A percentile compares a stretch with the other conserved stretches of the same genome.
Conservation (phyloP, 2,797 vertebrate species). For the Taeniopygia guttata region DNA sequence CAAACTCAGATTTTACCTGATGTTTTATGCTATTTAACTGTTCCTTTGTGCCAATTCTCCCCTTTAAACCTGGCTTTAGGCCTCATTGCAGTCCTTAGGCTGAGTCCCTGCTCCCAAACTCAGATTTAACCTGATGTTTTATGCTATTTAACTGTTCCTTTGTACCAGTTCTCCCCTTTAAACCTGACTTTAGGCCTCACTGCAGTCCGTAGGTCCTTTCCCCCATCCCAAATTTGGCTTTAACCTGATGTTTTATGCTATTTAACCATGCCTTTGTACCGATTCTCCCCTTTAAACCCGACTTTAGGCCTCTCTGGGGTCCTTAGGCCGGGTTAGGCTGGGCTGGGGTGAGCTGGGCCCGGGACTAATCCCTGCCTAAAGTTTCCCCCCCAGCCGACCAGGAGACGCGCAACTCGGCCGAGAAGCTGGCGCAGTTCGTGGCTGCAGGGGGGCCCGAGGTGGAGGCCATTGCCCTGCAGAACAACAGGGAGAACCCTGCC, state of each 20-base stretch:
- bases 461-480: constrained; percentile 72
- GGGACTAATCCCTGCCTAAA: constrained; percentile 99
- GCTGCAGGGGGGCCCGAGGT: constrained; percentile 92
- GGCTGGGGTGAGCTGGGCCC: constrained; percentile 90
- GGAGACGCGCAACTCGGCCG: constrained; percentile 86
- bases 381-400: constrained; percentile 97
- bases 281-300: background rate
- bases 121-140: background rate
- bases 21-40: background rate
- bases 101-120: background rate
- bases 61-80: no score
- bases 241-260: fast-evolving
- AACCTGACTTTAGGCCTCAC: background rate
- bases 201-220: constrained; percentile 70
- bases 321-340: constrained; percentile 76
- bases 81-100: constrained; percentile 74
- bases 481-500: background rate
- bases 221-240: background rate
- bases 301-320: constrained; percentile 46
- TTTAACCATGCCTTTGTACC: background rate
- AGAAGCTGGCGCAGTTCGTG: constrained; percentile 91
- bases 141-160: background rate
- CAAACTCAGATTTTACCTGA: no score
- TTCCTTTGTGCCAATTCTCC: background rate
- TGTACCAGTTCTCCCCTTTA: no score